Evolutionary conservation across 1,140 invertebrate species (phyloP).

Genomic region (Bursaphelenchus mucronatus): DNA sequence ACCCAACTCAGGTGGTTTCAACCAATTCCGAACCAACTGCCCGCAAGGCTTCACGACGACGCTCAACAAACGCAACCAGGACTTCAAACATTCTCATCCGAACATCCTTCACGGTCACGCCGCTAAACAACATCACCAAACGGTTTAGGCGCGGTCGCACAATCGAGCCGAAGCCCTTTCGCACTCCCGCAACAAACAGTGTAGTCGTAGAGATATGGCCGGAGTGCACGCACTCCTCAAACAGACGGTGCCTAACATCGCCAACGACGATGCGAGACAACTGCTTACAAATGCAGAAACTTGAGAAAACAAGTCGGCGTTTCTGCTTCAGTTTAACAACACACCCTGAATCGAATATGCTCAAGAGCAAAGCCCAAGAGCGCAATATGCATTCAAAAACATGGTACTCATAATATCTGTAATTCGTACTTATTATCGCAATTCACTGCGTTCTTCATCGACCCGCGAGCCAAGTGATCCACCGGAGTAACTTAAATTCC

Average conservation of each 20-base stretch:
- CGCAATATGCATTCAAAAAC: slow-evolving; percentile 75
- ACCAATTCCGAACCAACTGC: neutral
- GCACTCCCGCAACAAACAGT: too few species aligned
- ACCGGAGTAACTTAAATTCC: slow-evolving; percentile 62
- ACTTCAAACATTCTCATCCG: too few species aligned
- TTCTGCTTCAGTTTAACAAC: neutral
- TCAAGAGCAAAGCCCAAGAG: slow-evolving; percentile 63
- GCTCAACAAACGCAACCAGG: too few species aligned
- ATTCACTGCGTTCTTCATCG: slow-evolving; percentile 76
- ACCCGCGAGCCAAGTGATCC: slow-evolving; percentile 73
- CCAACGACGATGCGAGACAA: too few species aligned
- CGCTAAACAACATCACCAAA: neutral
- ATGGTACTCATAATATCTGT: slow-evolving; percentile 76
- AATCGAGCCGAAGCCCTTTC: neutral
- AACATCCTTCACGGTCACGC: too few species aligned
- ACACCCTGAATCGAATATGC: slow-evolving; percentile 67
- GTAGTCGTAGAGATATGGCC: too few species aligned
- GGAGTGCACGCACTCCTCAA: too few species aligned
- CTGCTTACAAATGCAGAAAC: too few species aligned
- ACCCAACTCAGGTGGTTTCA: slow-evolving; percentile 66
- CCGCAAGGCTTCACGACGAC: too few species aligned
- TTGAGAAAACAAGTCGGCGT: too few species aligned
- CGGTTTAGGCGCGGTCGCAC: neutral
- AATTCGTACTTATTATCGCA: slow-evolving; percentile 75
- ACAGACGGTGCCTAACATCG: too few species aligned